Evolutionary conservation across 2,797 vertebrate species (phyloP), one percentile per base, ranked within the genome.

Genomic region (Cryptoblepharus egeriae): DNA sequence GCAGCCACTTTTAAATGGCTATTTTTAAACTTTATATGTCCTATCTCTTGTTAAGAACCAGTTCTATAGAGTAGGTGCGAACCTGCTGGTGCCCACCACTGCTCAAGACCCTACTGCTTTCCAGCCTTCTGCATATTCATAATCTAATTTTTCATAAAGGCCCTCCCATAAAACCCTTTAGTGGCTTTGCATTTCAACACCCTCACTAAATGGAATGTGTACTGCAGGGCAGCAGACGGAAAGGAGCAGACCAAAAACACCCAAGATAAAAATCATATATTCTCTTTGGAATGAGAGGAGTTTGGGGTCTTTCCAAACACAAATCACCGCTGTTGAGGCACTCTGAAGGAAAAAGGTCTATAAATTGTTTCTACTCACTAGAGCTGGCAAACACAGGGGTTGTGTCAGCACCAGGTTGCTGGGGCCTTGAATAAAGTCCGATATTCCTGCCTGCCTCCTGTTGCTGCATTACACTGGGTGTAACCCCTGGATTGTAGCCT

Each of bases 191-290:
- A 68, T 9, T 60, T 57, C 77, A 81, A 35, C 49, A 81, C 58
- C 73, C 45, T 32, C 75, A 55, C 35, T 64, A 86, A 90, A 75
- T n/a, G 49, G 80, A 77, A 80, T 84, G 26, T 4, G 68, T 60
- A 35, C 1, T 60, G 0, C 20, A 58, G 68, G 89, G 55, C 67
- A 90, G 55, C 67, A 86, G 82, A 39, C 28, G 42, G 63, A 82
- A 64, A 70, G 58, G 86, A 88, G 63, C 32, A 26, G 71, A 77
- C 26, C 3, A 82, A 71, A 82, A 86, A 1, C 20, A 15, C 2
- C 0, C 49, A 0, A 82, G 79, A 88, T 58, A 24, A 42, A 87
- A 83, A 58, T 3, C 67, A 76, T 79, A 55, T 75, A 78, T 63
- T 86, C 61, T 78, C 71, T 60, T 0, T 1, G 0, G 26, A n/a